Evolutionary conservation across 2,888 invertebrate genomes (phyloP), one percentile per base, ranked within the genome.

Genomic region (Opisthograptis luteolata): DNA sequence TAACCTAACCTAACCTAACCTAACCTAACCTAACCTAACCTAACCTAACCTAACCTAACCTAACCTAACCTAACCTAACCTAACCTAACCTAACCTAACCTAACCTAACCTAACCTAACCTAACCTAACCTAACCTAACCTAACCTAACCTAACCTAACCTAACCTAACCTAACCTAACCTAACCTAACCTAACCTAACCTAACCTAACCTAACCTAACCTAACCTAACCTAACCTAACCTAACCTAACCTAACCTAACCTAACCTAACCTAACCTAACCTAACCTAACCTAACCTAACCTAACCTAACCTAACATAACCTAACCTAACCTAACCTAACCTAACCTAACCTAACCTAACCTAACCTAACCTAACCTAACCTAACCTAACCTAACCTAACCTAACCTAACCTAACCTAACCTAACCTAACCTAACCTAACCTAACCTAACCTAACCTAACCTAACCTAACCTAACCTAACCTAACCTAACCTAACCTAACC

Each of bases 241-340:
- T 48, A 48, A 48, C 48, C 48, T 42, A 42, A 49, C 49, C 49
- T 49, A 48, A 49, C 49, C 47, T 47, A 47, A 48, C 48, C 48
- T 49, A 49, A 49, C 48, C 48, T 49, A 49, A 49, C 48, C 48
- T 49, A 48, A 49, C 48, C 48, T 49, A 49, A 49, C 48, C 48
- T 49, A 49, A 49, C 48, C 48, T 49, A 49, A 49, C 48, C 48
- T 49, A 49, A 49, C 48, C 48, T 49, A 49, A 49, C 48, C 48
- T 49, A 50, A 44, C 44, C 43, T 44, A 44, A 50, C 50, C 43
- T 44, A 44, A 48, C 48, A 36, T 48, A 44, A 42, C 37, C 37
- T 46, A 37, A 37, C 41, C 37, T 41, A 42, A 42, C 41, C 37
- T 45, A 45, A 48, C 48, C 54, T 48, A 54, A 45, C 48, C 48